Evolutionary conservation across 23 tunicate species (phyloP), one percentile per base, ranked within the genome.

Genomic region (Corella eumyota): DNA sequence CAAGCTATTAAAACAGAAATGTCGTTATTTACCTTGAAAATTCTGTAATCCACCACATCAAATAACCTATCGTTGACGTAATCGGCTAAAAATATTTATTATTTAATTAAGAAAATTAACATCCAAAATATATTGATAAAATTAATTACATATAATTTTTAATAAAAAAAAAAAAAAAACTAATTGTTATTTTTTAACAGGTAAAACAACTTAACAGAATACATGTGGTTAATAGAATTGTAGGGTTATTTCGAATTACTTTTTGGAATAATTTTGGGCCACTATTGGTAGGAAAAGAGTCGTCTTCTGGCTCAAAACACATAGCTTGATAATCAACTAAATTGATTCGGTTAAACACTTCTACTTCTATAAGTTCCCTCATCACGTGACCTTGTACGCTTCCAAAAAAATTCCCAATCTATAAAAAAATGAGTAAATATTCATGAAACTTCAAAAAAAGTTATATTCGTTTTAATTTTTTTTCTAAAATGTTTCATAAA

Each of bases 381-480:
- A 66, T 79, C 38, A 70, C 72, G 45, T 79, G 72, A 44, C 77
- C 88, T 9, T 70, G 48, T 24, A 70, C 11, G 5, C 29, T 37
- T 3, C 76, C 88, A 51, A 70, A 72, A 20, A 45, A 58, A 25
- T 53, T 51, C 4, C 88, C 77, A 6, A 70, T 47, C 88, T 79
- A 30, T 40, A 27, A 61, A n/a, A n/a, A n/a, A n/a, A n/a, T n/a
- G n/a, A n/a, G n/a, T n/a, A n/a, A n/a, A n/a, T n/a, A n/a, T n/a
- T n/a, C n/a, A n/a, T n/a, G n/a, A n/a, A n/a, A n/a, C n/a, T n/a
- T n/a, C n/a, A n/a, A n/a, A n/a, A n/a, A n/a, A n/a, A n/a, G n/a
- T n/a, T n/a, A n/a, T n/a, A n/a, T n/a, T n/a, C n/a, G n/a, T n/a
- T n/a, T n/a, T n/a, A n/a, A n/a, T n/a, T n/a, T n/a, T n/a, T n/a